These are phyloP conservation scores for Corvus hawaiiensis DNA, from an alignment of 2,113 vertebrate species.

Conservation along the genomic window DNA sequence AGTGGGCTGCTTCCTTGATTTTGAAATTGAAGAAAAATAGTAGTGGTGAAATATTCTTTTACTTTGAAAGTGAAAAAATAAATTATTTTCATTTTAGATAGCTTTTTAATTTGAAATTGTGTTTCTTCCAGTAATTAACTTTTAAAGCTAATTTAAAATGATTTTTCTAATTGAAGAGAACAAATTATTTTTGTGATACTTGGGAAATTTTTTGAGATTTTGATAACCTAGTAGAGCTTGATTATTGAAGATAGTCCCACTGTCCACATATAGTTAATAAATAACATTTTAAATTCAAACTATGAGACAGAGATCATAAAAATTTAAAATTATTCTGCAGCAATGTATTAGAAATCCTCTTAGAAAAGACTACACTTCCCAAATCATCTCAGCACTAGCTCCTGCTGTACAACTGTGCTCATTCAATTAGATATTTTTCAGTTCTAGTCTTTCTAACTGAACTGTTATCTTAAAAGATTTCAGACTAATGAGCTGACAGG, in stretches of 20 bases:
- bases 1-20: accelerated
- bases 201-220: not conserved
- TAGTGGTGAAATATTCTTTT: not conserved
- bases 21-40: not conserved
- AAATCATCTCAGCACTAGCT: not conserved
- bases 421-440: not conserved
- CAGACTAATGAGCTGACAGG: not conserved
- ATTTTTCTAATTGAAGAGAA: not conserved
- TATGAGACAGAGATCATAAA: not conserved
- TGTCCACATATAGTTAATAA: not conserved
- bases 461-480: not conserved
- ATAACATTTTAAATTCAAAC: not conserved
- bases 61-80: not conserved
- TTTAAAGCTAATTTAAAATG: not conserved
- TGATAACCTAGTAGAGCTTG: not conserved
- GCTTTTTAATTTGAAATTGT: not conserved
- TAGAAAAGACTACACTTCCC: not conserved
- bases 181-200: not conserved
- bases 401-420: not conserved
- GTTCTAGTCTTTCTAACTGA: not conserved
- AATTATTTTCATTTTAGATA: not conserved
- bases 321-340: not conserved
- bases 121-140: not conserved
- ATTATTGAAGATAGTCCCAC: not conserved
- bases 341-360: not conserved